Percentiles rank a stretch among this genome's conserved stretches.
phyloP scores from a whole-genome alignment of 2,113 vertebrate genomes.

The Lontra canadensis region DNA sequence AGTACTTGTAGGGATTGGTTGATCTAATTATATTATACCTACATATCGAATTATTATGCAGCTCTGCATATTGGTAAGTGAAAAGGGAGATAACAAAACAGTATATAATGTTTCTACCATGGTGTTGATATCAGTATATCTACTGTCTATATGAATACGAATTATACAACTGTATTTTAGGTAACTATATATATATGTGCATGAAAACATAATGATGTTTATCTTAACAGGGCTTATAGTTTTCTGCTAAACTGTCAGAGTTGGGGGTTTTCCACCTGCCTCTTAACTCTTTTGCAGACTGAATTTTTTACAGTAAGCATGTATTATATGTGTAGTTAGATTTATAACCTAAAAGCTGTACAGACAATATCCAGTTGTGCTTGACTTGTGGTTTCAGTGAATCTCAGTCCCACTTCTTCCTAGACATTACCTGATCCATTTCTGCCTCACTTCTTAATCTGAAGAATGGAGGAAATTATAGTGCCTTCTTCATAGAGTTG shows the following conservation, averaged over 20 bases:
- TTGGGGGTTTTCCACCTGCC: neutral
- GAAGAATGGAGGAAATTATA: constrained; percentile 13
- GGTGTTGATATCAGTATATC: neutral
- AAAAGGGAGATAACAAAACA: constrained; percentile 16
- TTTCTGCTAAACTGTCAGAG: neutral
- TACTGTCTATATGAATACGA: neutral
- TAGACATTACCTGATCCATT: neutral
- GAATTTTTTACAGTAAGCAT: neutral
- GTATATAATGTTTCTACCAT: neutral
- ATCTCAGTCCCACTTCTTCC: neutral
- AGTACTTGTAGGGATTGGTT: neutral
- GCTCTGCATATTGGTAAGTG: neutral
- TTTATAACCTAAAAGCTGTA: constrained; percentile 17
- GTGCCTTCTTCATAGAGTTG: neutral
- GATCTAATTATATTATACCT: neutral
- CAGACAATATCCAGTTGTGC: neutral
- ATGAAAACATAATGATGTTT: neutral
- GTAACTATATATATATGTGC: neutral
- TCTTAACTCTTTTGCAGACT: neutral
- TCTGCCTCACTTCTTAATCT: constrained; percentile 18
- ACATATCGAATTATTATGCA: neutral
- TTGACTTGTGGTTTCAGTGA: neutral
- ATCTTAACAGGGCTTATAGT: neutral
- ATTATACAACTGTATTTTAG: neutral
- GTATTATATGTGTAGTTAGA: neutral